Base-by-base conservation (phyloP, 2,113 vertebrate species). In the Nothocercus julius region DNA sequence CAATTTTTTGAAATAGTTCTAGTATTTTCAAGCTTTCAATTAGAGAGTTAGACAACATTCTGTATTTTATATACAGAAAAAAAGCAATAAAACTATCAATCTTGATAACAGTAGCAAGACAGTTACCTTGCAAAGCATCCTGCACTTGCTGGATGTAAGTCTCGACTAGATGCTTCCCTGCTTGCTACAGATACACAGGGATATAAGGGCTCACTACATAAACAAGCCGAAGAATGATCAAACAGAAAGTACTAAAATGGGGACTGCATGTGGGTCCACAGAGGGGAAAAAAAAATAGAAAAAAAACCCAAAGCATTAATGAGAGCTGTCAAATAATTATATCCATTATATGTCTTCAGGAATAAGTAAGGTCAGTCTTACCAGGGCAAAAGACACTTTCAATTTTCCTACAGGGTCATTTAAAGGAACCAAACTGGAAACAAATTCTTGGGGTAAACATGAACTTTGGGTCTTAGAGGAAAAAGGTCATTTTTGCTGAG, bases 101-200 rank as follows among this genome's bases (percentile, higher is more conserved):
- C 90, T 92, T 91, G 92, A n/a, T 73, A 94, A 79, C 88, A 86
- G 89, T 34, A 96, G 80, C 58, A 92, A 91, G 75, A 87, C 30
- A 13, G 72, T 64, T 78, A 93, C 74, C 75, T 89, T 94, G 70
- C 73, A 90, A 95, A 93, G 90, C 54, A 86, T 88, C 91, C 92
- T 91, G 67, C 81, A 79, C 81, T 40, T 96, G 92, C 95, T 74
- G 95, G 92, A 94, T 70, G 70, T 56, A 89, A 96, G 86, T 82
- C 89, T 95, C 93, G 96, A 91, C 87, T 90, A 97, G 96, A 96
- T 90, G 95, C 87, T 89, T 78, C 95, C 82, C 56, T 95, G 87
- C 94, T 91, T 95, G 93, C 86, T 47, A 47, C 45, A 47, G 18
- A 49, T 49, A 49, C 44, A 59, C 42, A 68, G 4, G 78, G 75